Percentiles rank a stretch among this genome's conserved stretches.
These are phyloP conservation scores for Phyllotis vaccarum DNA, from an alignment of 2,797 vertebrate genomes.

Conservation along the genomic window DNA sequence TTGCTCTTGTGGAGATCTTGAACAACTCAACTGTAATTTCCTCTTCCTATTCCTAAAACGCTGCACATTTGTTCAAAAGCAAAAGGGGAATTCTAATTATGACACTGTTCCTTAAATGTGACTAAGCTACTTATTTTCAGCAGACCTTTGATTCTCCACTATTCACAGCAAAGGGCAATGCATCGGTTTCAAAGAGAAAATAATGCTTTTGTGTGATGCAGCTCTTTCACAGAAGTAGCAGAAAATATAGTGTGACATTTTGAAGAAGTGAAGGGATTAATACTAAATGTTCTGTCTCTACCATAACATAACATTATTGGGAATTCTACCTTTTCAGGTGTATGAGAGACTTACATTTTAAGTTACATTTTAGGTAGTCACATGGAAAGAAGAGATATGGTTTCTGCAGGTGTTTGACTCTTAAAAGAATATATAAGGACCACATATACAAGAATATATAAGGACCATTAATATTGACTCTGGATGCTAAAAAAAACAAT, in stretches of 20 bases:
- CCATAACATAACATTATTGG: background rate
- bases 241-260: background rate
- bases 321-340: slow-evolving; percentile 39
- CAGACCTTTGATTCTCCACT: slow-evolving; percentile 43
- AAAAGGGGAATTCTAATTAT: slow-evolving; percentile 75
- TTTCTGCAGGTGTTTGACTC: background rate
- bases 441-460: background rate
- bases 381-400: background rate
- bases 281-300: slow-evolving; percentile 46
- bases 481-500: slow-evolving; percentile 13
- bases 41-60: slow-evolving; percentile 63
- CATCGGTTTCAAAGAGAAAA: slow-evolving; percentile 13
- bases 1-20: slow-evolving; percentile 48
- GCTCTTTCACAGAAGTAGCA: slow-evolving; percentile 28
- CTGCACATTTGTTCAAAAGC: slow-evolving; percentile 68
- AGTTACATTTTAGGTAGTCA: slow-evolving; percentile 22
- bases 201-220: background rate
- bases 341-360: slow-evolving; percentile 35
- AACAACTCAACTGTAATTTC: slow-evolving; percentile 72
- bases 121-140: slow-evolving; percentile 57
- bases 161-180: slow-evolving; percentile 51
- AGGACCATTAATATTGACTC: background rate
- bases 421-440: background rate
- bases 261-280: slow-evolving; percentile 36
- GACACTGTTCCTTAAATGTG: slow-evolving; percentile 42